A percentile compares a stretch with the other conserved stretches of the same genome.
phyloP scores from a whole-genome alignment of 1,140 invertebrate genomes.

The Drosophila funebris region DNA sequence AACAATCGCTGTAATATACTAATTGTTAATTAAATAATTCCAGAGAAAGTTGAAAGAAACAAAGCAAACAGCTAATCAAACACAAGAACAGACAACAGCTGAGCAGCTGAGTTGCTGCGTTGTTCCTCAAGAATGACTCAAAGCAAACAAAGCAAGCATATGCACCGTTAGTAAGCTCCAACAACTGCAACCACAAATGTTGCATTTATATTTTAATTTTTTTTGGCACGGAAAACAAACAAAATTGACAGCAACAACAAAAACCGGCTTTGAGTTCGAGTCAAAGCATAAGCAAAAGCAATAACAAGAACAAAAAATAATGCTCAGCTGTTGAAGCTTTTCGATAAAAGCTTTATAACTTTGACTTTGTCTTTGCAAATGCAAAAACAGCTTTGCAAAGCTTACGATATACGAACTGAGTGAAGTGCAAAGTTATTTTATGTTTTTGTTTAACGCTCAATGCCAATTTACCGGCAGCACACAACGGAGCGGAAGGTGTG shows the following conservation, averaged over 20 bases:
- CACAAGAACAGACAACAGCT: neutral
- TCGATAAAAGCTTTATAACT: constrained; percentile 47
- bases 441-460: constrained; percentile 38
- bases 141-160: constrained; percentile 39
- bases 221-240: constrained; percentile 16
- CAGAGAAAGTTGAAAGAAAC: neutral
- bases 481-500: constrained; percentile 1
- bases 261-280: constrained; percentile 40
- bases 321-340: constrained; percentile 62
- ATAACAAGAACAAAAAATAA: constrained; percentile 6
- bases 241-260: constrained; percentile 29
- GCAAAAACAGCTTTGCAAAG: constrained; percentile 42
- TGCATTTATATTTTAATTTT: neutral
- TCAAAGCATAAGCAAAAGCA: neutral
- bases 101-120: constrained; percentile 13
- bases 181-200: constrained; percentile 11
- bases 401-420: constrained; percentile 37
- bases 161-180: constrained; percentile 60
- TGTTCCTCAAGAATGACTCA: constrained; percentile 39
- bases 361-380: constrained; percentile 22
- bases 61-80: neutral
- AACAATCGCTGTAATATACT: too few relatives aligned
- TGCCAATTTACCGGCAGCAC: constrained; percentile 61
- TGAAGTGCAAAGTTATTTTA: constrained; percentile 5
- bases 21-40: neutral